Evolutionary conservation across 2,888 invertebrate species (phyloP).

Genomic region (Mongoloraphidia duomilia): DNA sequence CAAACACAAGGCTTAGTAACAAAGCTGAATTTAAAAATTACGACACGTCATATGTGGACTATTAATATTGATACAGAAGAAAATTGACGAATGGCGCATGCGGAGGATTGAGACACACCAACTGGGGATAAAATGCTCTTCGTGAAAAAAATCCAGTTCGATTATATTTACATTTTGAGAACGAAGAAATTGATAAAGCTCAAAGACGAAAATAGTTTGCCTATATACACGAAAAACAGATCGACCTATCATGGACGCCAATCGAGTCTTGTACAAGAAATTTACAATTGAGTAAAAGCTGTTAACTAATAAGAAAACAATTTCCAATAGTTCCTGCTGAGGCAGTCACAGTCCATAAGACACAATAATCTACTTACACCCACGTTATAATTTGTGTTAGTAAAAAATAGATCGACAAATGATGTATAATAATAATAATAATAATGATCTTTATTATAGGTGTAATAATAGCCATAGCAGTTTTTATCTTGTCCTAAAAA

Average conservation of each 20-base stretch:
- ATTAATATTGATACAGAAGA: not conserved
- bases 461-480: too few relatives aligned
- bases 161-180: not conserved
- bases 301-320: not conserved
- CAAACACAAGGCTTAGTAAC: not conserved
- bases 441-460: too few relatives aligned
- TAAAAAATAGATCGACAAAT: not conserved
- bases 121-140: not conserved
- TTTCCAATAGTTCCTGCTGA: slow-evolving; percentile 3
- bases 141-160: not conserved
- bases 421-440: too few relatives aligned
- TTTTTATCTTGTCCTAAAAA: too few relatives aligned
- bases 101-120: not conserved
- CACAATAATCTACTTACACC: not conserved
- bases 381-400: not conserved
- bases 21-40: not conserved
- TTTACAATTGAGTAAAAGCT: not conserved
- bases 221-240: not conserved
- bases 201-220: not conserved
- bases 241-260: not conserved
- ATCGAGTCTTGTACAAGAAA: not conserved
- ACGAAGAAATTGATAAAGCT: not conserved
- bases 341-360: not conserved
- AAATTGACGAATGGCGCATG: slow-evolving; percentile 1
- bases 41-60: not conserved